A percentile compares a stretch with the other conserved stretches of the same genome.
Conservation (phyloP, 2,797 vertebrate species). For the Spinus pinus region DNA sequence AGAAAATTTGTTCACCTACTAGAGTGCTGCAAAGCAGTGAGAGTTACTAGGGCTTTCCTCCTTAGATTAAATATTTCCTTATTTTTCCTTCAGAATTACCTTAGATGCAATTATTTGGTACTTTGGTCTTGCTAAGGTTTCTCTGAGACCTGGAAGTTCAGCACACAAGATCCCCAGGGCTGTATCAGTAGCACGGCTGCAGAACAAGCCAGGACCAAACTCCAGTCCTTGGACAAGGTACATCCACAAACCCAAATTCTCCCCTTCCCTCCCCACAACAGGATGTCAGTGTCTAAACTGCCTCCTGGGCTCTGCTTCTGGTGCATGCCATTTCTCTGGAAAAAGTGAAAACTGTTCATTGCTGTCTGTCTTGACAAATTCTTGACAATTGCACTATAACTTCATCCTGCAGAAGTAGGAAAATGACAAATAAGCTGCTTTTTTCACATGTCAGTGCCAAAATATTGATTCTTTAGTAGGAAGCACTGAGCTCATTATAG, state of each 20-base stretch:
- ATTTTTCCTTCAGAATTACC: neutral
- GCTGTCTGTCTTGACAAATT: neutral
- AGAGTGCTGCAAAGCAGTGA: neutral
- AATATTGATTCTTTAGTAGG: neutral
- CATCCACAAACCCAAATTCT: neutral
- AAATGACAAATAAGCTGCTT: neutral
- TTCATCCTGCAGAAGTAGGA: neutral
- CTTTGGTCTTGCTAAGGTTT: neutral
- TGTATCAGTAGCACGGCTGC: rapidly evolving
- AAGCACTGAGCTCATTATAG: neutral
- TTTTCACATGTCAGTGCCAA: neutral
- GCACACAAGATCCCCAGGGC: neutral
- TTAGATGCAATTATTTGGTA: neutral
- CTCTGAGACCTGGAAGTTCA: neutral
- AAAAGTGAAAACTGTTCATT: rapidly evolving
- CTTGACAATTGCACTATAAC: neutral
- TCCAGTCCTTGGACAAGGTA: neutral
- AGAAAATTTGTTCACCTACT: neutral
- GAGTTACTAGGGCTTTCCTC: neutral
- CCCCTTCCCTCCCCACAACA: neutral
- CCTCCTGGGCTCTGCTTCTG: neutral
- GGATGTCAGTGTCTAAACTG: neutral
- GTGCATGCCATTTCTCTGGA: neutral
- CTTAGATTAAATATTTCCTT: neutral
- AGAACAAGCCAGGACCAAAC: neutral